These are phyloP conservation scores for Nilaparvata lugens DNA, from an alignment of 1,140 invertebrate species.

Conservation along the genomic window DNA sequence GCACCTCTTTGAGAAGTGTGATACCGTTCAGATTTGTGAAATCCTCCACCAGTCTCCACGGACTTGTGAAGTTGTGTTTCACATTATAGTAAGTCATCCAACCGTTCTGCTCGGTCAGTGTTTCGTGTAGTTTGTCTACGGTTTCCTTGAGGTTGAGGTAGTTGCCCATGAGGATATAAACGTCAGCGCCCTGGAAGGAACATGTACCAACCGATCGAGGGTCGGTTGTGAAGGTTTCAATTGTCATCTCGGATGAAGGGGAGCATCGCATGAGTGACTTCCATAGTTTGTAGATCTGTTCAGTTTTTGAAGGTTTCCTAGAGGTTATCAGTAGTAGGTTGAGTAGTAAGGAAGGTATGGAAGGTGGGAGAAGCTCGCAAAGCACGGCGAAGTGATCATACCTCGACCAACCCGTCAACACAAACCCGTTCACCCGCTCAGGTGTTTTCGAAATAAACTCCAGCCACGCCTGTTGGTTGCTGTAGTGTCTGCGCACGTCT, in stretches of 20 bases:
- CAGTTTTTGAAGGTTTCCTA: constrained; percentile 9
- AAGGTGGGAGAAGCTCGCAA: constrained; percentile 54
- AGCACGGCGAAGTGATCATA: constrained; percentile 60
- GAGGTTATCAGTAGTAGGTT: constrained; percentile 33
- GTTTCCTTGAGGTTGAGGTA: constrained; percentile 2
- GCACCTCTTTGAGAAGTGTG: constrained; percentile 8
- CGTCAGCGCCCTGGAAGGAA: constrained; percentile 1
- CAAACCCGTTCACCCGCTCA: constrained; percentile 16
- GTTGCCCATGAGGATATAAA: constrained; percentile 4
- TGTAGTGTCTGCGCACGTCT: constrained; percentile 27
- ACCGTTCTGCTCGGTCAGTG: constrained; percentile 12
- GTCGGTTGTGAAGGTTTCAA: neutral
- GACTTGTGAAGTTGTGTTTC: constrained; percentile 19
- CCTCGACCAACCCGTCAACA: constrained; percentile 26
- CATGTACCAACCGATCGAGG: constrained; percentile 3
- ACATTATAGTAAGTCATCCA: constrained; percentile 22
- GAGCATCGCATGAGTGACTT: constrained; percentile 17
- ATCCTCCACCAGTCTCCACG: constrained; percentile 14
- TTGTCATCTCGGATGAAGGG: neutral
- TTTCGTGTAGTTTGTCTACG: constrained; percentile 7
- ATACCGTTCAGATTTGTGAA: neutral
- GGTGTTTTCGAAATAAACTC: constrained; percentile 9
- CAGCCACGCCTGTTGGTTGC: constrained; percentile 25
- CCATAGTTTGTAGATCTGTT: neutral
- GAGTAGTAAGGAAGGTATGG: constrained; percentile 43